Percentiles rank a stretch among this genome's conserved stretches.
These are phyloP conservation scores for Phania funesta DNA, from an alignment of 2,888 invertebrate genomes.

Conservation along the genomic window DNA sequence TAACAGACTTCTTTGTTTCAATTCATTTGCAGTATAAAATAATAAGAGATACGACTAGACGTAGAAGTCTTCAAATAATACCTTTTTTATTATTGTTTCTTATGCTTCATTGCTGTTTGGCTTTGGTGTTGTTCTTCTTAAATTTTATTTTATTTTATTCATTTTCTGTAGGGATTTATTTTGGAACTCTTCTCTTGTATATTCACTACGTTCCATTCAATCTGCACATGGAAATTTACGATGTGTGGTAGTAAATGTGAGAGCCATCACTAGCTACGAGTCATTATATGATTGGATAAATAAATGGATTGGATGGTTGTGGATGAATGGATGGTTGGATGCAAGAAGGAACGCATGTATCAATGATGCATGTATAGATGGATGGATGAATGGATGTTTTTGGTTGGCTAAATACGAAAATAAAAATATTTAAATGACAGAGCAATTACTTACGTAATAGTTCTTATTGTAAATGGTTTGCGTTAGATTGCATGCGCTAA, in stretches of 20 bases:
- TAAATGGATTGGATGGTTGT: conserved; percentile 44
- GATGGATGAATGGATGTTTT: conserved; percentile 44
- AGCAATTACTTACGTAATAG: conserved; percentile 52
- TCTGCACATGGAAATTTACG: conserved; percentile 41
- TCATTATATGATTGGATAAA: conserved; percentile 50
- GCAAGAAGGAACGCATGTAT: conserved; percentile 28
- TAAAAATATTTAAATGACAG: conserved; percentile 58
- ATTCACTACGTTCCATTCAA: conserved; percentile 6
- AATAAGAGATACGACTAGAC: conserved; percentile 42
- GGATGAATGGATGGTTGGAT: conserved; percentile 33
- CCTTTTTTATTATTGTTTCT: conserved; percentile 56
- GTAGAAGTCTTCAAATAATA: conserved; percentile 57
- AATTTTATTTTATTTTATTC: conserved; percentile 12
- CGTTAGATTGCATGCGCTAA: conserved; percentile 12
- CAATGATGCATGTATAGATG: conserved; percentile 18
- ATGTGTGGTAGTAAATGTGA: conserved; percentile 23
- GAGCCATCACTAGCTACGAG: conserved; percentile 1
- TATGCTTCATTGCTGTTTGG: conserved; percentile 41
- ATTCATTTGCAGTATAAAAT: conserved; percentile 39
- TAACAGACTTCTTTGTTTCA: conserved; percentile 47
- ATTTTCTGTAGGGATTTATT: conserved; percentile 11
- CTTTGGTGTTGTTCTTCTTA: conserved; percentile 16
- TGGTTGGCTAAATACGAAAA: conserved; percentile 56
- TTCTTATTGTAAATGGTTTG: conserved; percentile 31
- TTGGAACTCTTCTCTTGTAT: background rate